Evolutionary conservation across 2,888 invertebrate species (phyloP), one percentile per base, ranked within the genome.

Genomic region (Rhagonycha lutea): DNA sequence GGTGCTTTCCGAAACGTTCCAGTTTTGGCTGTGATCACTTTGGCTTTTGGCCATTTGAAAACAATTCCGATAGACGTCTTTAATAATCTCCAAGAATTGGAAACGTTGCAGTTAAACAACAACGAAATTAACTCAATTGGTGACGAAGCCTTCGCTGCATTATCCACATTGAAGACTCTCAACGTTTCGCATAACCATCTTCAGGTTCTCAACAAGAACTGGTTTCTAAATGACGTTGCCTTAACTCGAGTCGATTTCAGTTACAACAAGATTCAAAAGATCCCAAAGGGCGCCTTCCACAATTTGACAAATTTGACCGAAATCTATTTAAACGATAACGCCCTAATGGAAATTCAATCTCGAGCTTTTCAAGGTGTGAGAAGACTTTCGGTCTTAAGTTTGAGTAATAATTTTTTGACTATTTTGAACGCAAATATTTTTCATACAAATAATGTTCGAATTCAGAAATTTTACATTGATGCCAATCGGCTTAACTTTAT

Each of bases 1-100:
- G 47, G 61, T 9, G 68, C 68, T 26, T 72, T 72, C 47, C 67
- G 72, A 11, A 61, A 72, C 14, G 67, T 72, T 11, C 68, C 72
- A 4, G 0, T 11, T 2, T 68, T 72, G 14, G 10, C 28, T 32
- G 11, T 9, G n/a, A 61, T 72, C 5, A 18, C 23, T 10, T 9
- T 72, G 14, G n/a, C 28, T 1, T 26, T 68, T 10, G 26, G 26
- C 0, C 60, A 26, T 23, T 24, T 72, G 3, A 23, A 67, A 26
- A 24, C 24, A 11, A 61, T 72, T 14, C 60, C 65, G 28, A 72
- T 60, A 12, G 23, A 24, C 29, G 72, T 68, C 8, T 72, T 72
- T 65, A 26, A 14, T 11, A 47, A 67, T 18, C 24, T 72, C 4
- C 61, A 67, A 12, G 2, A 10, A 3, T 29, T 72, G 11, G 24